These are phyloP conservation scores for Thereva nobilitata DNA, from an alignment of 2,888 invertebrate species.

Conservation along the genomic window DNA sequence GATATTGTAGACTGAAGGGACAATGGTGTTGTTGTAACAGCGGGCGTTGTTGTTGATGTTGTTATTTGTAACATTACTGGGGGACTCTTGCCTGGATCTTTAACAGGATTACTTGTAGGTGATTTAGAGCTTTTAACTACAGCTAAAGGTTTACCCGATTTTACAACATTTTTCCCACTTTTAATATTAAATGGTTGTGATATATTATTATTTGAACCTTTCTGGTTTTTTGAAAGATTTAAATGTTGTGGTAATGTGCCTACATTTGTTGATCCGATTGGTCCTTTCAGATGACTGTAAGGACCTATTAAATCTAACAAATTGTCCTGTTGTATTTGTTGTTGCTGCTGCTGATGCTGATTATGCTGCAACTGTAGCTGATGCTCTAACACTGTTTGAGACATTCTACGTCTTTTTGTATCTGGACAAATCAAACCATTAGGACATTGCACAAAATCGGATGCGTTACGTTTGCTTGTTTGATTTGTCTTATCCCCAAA, in stretches of 20 bases:
- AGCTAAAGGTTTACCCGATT: constrained; percentile 37
- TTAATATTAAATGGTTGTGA: constrained; percentile 13
- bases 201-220: constrained; percentile 42
- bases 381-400: constrained; percentile 17
- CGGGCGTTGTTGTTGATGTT: constrained; percentile 10
- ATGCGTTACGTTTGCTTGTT: constrained; percentile 36
- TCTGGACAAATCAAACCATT: constrained; percentile 41
- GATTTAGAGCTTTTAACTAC: constrained; percentile 37
- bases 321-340: constrained; percentile 35
- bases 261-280: constrained; percentile 70
- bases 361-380: constrained; percentile 38
- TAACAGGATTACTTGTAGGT: constrained; percentile 28
- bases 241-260: constrained; percentile 63
- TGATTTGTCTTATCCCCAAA: constrained; percentile 14
- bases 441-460: constrained; percentile 32
- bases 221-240: constrained; percentile 44
- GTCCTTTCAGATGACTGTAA: constrained; percentile 40
- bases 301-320: constrained; percentile 2
- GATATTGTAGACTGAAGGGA: constrained; percentile 46
- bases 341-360: constrained; percentile 43
- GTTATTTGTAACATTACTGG: constrained; percentile 2
- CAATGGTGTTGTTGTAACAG: constrained; percentile 17
- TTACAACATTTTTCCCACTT: constrained; percentile 38
- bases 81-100: constrained; percentile 41
- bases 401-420: constrained; percentile 38